These are phyloP conservation scores for Agonopterix subpropinquella DNA, from an alignment of 2,888 invertebrate species.

Conservation along the genomic window DNA sequence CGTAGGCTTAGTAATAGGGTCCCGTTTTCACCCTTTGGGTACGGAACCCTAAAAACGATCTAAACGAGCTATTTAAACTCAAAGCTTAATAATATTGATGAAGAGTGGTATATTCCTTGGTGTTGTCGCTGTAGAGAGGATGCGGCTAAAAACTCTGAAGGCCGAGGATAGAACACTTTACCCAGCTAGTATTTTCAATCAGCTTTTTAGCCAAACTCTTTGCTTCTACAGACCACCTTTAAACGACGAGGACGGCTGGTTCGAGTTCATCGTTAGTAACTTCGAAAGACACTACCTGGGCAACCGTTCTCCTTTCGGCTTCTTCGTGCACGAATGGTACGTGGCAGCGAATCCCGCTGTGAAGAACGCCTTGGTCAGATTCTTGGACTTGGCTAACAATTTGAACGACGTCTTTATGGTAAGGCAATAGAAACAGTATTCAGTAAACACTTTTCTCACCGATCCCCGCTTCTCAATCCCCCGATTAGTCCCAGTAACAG, in stretches of 20 bases:
- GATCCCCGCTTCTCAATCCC: too few species aligned
- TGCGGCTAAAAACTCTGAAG: too few species aligned
- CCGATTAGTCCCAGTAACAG: too few species aligned
- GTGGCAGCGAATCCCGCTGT: slow-evolving; percentile 47
- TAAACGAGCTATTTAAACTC: too few species aligned
- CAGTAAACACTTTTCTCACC: too few species aligned
- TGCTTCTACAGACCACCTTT: slow-evolving; percentile 26
- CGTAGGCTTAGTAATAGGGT: too few species aligned
- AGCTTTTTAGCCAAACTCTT: background rate
- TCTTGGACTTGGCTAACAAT: slow-evolving; percentile 71
- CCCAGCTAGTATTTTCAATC: background rate
- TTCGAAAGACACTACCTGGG: slow-evolving; percentile 79
- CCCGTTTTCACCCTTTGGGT: too few species aligned
- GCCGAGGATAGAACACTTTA: too few species aligned
- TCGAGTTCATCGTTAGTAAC: slow-evolving; percentile 76
- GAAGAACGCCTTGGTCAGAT: slow-evolving; percentile 68
- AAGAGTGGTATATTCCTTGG: too few species aligned
- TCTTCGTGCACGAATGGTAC: slow-evolving; percentile 81
- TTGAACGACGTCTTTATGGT: slow-evolving; percentile 78
- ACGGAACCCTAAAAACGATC: too few species aligned
- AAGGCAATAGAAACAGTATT: slow-evolving; percentile 8
- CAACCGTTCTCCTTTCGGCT: slow-evolving; percentile 80
- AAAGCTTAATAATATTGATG: too few species aligned
- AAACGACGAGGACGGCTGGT: slow-evolving; percentile 61
- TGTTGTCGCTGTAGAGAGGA: too few species aligned